phyloP scores from a whole-genome alignment of 2,113 vertebrate species.

The Leucopternis melanops region DNA sequence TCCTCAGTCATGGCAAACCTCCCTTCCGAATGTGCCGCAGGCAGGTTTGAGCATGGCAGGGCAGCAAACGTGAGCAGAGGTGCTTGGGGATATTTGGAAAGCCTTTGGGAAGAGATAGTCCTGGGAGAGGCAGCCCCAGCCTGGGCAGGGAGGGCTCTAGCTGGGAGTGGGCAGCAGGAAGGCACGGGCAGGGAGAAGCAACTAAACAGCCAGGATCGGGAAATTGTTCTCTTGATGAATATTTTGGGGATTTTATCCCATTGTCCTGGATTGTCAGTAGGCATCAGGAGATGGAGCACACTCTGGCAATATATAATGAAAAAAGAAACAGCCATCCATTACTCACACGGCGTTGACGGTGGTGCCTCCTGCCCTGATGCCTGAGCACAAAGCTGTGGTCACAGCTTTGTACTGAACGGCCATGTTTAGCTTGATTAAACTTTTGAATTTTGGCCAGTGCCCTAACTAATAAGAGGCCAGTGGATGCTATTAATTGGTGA shows the following conservation, averaged over 20 bases:
- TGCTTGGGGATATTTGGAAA: neutral
- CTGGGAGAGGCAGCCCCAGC: neutral
- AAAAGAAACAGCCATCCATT: neutral
- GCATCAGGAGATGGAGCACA: neutral
- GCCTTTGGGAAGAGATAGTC: neutral
- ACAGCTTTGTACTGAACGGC: neutral
- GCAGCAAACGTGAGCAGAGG: neutral
- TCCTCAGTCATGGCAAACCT: neutral
- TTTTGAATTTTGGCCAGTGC: neutral
- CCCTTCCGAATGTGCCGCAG: rapidly evolving
- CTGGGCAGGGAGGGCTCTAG: neutral
- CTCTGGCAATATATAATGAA: neutral
- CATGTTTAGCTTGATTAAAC: neutral
- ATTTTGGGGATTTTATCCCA: neutral
- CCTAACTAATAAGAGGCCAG: neutral
- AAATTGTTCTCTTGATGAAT: neutral
- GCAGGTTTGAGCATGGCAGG: neutral
- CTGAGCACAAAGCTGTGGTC: neutral
- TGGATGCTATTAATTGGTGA: neutral
- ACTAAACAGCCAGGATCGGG: neutral
- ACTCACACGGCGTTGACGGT: rapidly evolving
- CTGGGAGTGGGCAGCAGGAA: neutral
- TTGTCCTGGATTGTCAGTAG: neutral
- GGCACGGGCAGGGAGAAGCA: neutral
- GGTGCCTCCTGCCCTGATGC: neutral